phyloP scores from a whole-genome alignment of 2,888 invertebrate species.

The Liodrosophila aerea region DNA sequence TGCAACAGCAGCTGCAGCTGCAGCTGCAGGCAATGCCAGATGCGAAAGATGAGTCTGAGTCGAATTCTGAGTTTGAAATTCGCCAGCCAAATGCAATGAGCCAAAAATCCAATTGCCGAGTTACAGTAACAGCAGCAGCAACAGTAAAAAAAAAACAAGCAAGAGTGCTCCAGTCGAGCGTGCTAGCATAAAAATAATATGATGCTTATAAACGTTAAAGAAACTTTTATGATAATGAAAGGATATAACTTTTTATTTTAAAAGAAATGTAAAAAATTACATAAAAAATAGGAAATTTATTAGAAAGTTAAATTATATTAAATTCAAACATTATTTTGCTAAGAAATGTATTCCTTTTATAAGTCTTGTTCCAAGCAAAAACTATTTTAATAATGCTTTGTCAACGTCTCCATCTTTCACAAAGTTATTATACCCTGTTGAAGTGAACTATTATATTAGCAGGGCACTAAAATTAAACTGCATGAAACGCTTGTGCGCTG shows the following conservation, averaged over 20 bases:
- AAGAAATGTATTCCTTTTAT: no score
- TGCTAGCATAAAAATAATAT: neutral
- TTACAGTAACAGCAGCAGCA: slow-evolving; percentile 26
- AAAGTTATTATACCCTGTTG: slow-evolving; percentile 1
- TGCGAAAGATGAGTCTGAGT: slow-evolving; percentile 30
- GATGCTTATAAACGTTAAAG: no score
- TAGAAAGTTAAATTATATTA: neutral
- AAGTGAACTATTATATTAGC: neutral
- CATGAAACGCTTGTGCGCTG: slow-evolving; percentile 36
- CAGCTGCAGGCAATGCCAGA: slow-evolving; percentile 21
- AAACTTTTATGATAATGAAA: no score
- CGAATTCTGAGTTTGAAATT: slow-evolving; percentile 15
- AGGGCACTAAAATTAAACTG: slow-evolving; percentile 33
- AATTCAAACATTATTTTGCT: no score
- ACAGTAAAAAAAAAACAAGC: slow-evolving; percentile 10
- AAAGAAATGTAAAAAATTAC: neutral
- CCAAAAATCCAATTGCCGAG: slow-evolving; percentile 67
- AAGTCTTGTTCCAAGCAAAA: no score
- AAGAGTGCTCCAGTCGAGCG: neutral
- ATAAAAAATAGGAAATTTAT: neutral
- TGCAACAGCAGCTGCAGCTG: slow-evolving; percentile 4
- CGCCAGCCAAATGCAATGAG: slow-evolving; percentile 58
- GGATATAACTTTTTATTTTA: no score
- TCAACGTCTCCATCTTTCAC: neutral
- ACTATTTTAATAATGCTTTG: no score